phyloP scores from a whole-genome alignment of 2,113 vertebrate genomes.

The Seriola rivoliana region DNA sequence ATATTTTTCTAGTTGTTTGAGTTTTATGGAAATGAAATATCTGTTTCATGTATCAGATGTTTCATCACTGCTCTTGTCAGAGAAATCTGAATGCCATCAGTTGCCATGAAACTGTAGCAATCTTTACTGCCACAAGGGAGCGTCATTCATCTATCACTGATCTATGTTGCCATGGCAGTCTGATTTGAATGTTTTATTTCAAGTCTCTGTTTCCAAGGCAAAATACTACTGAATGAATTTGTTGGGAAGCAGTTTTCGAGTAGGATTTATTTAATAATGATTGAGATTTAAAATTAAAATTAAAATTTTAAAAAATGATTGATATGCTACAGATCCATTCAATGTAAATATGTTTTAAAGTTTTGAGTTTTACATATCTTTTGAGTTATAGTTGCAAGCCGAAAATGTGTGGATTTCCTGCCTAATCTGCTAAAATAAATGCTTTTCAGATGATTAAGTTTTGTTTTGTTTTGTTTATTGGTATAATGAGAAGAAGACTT shows the following conservation, averaged over 20 bases:
- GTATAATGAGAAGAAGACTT: not conserved
- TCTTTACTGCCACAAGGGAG: slow-evolving; percentile 37
- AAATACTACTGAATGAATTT: not conserved
- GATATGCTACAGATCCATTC: not conserved
- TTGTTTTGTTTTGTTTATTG: not conserved
- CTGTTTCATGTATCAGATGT: not conserved
- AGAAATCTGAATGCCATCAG: no score
- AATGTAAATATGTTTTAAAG: not conserved
- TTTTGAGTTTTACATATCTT: not conserved
- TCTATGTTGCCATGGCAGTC: not conserved
- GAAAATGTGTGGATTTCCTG: not conserved
- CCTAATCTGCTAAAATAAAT: not conserved
- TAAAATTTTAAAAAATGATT: not conserved
- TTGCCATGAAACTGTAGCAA: not conserved
- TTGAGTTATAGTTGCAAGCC: no score
- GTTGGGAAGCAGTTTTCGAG: not conserved
- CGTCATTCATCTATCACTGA: slow-evolving; percentile 7
- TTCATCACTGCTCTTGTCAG: not conserved
- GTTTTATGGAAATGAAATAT: not conserved
- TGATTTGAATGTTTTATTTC: not conserved
- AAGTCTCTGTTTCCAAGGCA: not conserved
- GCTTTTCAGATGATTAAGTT: not conserved
- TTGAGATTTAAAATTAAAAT: not conserved
- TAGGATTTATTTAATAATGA: not conserved
- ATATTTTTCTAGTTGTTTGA: not conserved